These are phyloP conservation scores for Microctonus brassicae DNA, from an alignment of 2,888 invertebrate genomes.

Conservation along the genomic window DNA sequence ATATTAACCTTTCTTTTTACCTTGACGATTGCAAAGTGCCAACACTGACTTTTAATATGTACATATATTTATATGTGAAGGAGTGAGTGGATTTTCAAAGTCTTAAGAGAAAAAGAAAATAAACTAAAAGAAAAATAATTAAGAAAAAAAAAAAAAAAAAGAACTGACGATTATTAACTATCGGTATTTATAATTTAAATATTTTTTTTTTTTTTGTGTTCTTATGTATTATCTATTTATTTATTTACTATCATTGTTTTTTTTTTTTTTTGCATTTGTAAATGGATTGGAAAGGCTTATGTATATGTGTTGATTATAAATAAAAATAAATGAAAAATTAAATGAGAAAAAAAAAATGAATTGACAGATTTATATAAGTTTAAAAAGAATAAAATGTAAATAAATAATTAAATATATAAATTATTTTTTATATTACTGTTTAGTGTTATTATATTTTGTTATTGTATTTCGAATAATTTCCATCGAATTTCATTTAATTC, in stretches of 20 bases:
- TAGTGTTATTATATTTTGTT: too few species aligned
- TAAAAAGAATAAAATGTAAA: too few species aligned
- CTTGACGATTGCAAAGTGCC: conserved; percentile 37
- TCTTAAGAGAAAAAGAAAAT: conserved; percentile 14
- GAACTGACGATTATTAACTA: neutral
- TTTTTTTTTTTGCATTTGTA: too few species aligned
- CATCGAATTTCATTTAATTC: neutral
- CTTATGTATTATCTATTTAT: neutral
- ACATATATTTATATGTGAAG: conserved; percentile 29
- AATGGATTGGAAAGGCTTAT: too few species aligned
- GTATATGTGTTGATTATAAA: too few species aligned
- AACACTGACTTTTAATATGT: conserved; percentile 18
- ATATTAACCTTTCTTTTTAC: conserved; percentile 51
- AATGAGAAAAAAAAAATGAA: neutral
- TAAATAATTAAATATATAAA: too few species aligned
- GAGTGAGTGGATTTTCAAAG: conserved; percentile 43
- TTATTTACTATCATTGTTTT: too few species aligned
- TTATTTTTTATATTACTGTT: too few species aligned
- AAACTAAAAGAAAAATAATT: neutral
- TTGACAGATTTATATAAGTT: neutral
- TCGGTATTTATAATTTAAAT: neutral
- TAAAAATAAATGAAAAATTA: neutral
- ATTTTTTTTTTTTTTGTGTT: neutral
- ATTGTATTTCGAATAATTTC: too few species aligned
- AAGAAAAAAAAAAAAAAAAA: conserved; percentile 13